Conservation (phyloP, 2,888 invertebrate species). For the Invenusta paracnida region DNA sequence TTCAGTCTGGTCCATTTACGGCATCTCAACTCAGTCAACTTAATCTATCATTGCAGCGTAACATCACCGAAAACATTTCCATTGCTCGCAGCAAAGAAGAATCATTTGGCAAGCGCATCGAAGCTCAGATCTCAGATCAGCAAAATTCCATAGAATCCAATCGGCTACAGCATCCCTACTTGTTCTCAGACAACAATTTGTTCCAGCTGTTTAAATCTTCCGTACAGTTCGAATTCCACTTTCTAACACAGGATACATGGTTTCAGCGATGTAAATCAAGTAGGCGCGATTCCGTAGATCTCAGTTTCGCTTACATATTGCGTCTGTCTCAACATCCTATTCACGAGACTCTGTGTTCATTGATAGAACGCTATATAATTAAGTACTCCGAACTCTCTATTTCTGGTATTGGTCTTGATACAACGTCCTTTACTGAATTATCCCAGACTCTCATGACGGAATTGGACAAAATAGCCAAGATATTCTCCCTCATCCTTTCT, state of each 20-base stretch:
- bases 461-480: neutral
- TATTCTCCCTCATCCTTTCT: neutral
- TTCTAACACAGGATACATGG: neutral
- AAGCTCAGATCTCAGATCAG: neutral
- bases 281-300: neutral
- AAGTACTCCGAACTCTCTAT: neutral
- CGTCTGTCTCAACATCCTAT: neutral
- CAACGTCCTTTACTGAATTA: neutral
- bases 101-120: neutral
- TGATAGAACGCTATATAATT: neutral
- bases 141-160: neutral
- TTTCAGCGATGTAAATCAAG: neutral
- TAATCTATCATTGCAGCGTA: neutral
- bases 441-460: neutral
- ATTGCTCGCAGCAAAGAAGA: neutral
- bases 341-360: neutral
- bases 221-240: neutral
- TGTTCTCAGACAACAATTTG: neutral
- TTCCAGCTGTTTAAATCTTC: neutral
- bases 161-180: neutral
- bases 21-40: neutral
- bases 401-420: neutral
- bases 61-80: neutral
- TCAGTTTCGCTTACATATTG: neutral
- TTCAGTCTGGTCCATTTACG: neutral